These are phyloP conservation scores for Propithecus perrieri DNA, from an alignment of 2,797 vertebrate genomes.

Conservation along the genomic window DNA sequence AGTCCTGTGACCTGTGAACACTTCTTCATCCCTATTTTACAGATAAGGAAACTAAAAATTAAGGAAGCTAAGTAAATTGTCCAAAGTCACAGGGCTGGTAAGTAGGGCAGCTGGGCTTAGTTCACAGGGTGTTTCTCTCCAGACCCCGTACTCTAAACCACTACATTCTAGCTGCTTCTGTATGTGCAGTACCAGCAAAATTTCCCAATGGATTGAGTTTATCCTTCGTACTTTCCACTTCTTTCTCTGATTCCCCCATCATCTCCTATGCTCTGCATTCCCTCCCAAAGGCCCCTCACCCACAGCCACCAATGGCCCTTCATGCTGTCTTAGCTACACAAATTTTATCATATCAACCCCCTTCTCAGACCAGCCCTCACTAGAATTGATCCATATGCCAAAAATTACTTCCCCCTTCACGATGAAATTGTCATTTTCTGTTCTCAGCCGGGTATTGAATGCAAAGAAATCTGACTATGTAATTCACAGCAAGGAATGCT, in stretches of 20 bases:
- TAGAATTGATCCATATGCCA: slow-evolving; percentile 40
- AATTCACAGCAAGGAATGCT: slow-evolving; percentile 2
- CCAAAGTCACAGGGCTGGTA: slow-evolving; percentile 3
- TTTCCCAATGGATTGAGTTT: slow-evolving; percentile 28
- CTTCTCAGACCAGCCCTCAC: background rate
- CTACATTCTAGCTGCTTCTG: background rate
- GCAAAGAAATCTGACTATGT: slow-evolving; percentile 44
- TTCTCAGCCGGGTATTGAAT: slow-evolving; percentile 42
- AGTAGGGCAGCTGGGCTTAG: background rate
- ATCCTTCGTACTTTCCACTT: background rate
- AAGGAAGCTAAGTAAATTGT: slow-evolving; percentile 53
- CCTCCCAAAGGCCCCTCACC: background rate
- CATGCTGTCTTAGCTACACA: background rate
- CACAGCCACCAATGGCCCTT: background rate
- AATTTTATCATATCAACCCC: background rate
- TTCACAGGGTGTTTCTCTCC: background rate
- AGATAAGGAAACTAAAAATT: slow-evolving; percentile 67
- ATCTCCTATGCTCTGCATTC: background rate
- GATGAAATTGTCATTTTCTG: slow-evolving; percentile 61
- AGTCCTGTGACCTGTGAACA: background rate
- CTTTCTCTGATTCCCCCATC: background rate
- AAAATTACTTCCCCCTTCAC: slow-evolving; percentile 50
- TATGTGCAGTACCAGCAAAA: background rate
- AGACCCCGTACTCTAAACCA: background rate
- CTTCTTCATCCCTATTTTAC: slow-evolving; percentile 53